Conservation (phyloP, 2,797 vertebrate species). For the Neosilurus hyrtlii region DNA sequence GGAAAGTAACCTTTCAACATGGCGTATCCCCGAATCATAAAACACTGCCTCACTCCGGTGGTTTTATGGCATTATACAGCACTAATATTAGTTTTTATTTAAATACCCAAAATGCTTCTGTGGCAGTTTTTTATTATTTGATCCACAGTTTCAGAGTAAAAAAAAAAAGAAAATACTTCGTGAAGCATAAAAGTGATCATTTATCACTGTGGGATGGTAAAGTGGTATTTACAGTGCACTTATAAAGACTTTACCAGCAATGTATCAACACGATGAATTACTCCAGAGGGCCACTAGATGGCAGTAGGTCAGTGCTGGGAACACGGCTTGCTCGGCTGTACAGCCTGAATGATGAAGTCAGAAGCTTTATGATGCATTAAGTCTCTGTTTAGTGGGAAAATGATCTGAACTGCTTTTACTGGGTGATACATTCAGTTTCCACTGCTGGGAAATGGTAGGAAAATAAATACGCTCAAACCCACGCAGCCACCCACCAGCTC, state of each 20-base stretch:
- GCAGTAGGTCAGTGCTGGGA: slow-evolving; percentile 70
- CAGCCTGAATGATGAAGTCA: slow-evolving; percentile 49
- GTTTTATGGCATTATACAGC: slow-evolving; percentile 61
- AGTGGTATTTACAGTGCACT: slow-evolving; percentile 16
- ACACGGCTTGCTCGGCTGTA: slow-evolving; percentile 20
- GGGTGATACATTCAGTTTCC: slow-evolving; percentile 42
- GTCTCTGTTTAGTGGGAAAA: slow-evolving; percentile 63
- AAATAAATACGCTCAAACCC: slow-evolving; percentile 70
- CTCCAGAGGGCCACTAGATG: slow-evolving; percentile 70
- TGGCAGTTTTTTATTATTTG: slow-evolving; percentile 19
- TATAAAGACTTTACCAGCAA: slow-evolving; percentile 41
- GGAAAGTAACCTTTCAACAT: slow-evolving; percentile 55
- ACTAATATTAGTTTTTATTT: slow-evolving; percentile 62
- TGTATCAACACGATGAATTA: slow-evolving; percentile 35
- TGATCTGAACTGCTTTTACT: slow-evolving; percentile 56
- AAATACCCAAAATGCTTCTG: slow-evolving; percentile 44
- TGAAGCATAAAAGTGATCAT: slow-evolving; percentile 10
- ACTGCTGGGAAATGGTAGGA: slow-evolving; percentile 45
- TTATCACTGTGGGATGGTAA: slow-evolving; percentile 9
- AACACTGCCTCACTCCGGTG: slow-evolving; percentile 60
- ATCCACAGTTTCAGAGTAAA: slow-evolving; percentile 12
- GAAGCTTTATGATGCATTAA: slow-evolving; percentile 65
- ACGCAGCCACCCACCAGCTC: slow-evolving; percentile 66
- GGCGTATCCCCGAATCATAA: slow-evolving; percentile 53
- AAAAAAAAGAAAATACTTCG: neutral